Evolutionary conservation across 2,888 invertebrate species (phyloP).

Genomic region (Nesidiocoris tenuis): DNA sequence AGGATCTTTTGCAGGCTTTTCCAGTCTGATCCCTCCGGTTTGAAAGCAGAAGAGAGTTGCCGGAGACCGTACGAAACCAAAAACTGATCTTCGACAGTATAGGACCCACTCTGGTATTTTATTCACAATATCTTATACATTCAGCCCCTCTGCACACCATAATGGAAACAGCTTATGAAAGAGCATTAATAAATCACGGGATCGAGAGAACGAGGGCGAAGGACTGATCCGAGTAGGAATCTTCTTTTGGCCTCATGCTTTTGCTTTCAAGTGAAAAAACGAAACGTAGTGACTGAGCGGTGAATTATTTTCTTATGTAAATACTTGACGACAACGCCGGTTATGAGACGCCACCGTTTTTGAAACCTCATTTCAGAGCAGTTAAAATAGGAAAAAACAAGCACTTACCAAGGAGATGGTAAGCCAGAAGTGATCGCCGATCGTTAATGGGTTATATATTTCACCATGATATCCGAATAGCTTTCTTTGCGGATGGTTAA

Average conservation of each 20-base stretch:
- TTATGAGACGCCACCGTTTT: not conserved
- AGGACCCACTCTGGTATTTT: not conserved
- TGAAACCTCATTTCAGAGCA: not conserved
- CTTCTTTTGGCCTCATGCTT: not conserved
- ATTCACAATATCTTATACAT: conserved; percentile 30
- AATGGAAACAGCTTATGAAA: conserved; percentile 24
- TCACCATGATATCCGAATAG: too few relatives aligned
- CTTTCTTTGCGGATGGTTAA: not conserved
- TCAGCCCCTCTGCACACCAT: conserved; percentile 4
- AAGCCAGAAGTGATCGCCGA: too few relatives aligned
- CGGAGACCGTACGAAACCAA: too few relatives aligned
- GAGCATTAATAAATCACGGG: conserved; percentile 19
- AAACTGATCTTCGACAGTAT: not conserved
- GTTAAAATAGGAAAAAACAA: too few relatives aligned
- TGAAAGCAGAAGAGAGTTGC: too few relatives aligned
- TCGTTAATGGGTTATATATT: too few relatives aligned
- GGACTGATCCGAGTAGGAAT: not conserved
- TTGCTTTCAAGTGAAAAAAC: not conserved
- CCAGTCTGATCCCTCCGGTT: too few relatives aligned
- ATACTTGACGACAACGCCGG: not conserved
- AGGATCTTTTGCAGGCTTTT: too few relatives aligned
- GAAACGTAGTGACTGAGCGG: not conserved
- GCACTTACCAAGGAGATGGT: too few relatives aligned
- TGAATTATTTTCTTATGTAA: not conserved
- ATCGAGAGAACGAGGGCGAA: not conserved